A percentile compares a stretch with the other conserved stretches of the same genome.
phyloP scores from a whole-genome alignment of 1,140 invertebrate species.

The Thereuonema tuberculata region DNA sequence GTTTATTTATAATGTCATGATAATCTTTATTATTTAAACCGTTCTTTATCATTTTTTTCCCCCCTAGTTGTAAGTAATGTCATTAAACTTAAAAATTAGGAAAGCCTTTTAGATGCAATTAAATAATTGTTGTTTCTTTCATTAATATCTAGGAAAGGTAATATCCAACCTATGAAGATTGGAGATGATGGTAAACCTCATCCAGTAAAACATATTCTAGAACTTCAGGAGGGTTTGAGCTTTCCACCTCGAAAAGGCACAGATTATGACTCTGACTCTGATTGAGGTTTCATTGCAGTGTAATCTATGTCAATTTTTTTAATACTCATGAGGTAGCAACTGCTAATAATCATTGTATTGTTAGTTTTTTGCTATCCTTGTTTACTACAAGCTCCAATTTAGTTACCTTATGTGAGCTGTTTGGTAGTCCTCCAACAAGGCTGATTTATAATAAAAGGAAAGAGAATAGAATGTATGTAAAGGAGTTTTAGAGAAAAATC shows the following conservation, averaged over 20 bases:
- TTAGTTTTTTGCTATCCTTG: no score
- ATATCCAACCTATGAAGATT: constrained; percentile 76
- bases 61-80: neutral
- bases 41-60: neutral
- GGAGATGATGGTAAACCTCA: constrained; percentile 81
- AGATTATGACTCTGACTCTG: constrained; percentile 3
- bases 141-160: constrained; percentile 43
- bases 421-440: no score
- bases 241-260: neutral
- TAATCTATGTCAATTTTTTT: neutral
- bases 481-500: no score
- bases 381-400: no score
- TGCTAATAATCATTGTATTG: no score
- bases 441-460: no score
- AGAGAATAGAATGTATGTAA: no score
- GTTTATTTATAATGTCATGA: neutral
- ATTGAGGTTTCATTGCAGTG: neutral
- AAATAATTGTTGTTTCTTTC: no score
- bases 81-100: neutral
- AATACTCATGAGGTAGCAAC: neutral
- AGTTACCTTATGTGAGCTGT: no score
- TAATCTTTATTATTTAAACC: neutral
- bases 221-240: constrained; percentile 46
- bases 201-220: constrained; percentile 73
- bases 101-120: no score